phyloP scores from a whole-genome alignment of 1,140 invertebrate genomes.

The Psilanteris sp. region DNA sequence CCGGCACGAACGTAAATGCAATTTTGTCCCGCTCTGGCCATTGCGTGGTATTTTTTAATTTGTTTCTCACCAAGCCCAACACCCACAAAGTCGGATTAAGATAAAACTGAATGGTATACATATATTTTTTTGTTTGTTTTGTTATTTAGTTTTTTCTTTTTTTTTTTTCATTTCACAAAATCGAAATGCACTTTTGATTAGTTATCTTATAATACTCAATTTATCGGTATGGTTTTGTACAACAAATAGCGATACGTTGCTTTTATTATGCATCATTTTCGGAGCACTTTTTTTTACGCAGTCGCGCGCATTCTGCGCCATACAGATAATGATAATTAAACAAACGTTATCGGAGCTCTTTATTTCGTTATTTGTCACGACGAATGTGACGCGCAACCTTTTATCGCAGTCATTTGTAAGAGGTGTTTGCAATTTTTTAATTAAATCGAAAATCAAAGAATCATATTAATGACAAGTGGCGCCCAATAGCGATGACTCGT shows the following conservation, averaged over 20 bases:
- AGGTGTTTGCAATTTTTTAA: conserved; percentile 69
- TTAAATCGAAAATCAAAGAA: conserved; percentile 77
- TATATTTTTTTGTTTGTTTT: too few relatives aligned
- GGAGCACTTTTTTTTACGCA: too few relatives aligned
- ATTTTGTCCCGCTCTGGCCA: conserved; percentile 47
- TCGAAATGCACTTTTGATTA: too few relatives aligned
- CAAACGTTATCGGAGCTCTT: background rate
- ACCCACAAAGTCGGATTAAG: conserved; percentile 33
- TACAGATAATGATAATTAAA: too few relatives aligned
- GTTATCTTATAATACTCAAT: too few relatives aligned
- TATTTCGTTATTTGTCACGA: conserved; percentile 12
- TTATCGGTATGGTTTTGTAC: too few relatives aligned
- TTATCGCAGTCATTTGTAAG: conserved; percentile 55
- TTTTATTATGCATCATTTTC: too few relatives aligned
- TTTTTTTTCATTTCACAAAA: too few relatives aligned
- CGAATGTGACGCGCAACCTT: background rate
- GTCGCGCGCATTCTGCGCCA: too few relatives aligned
- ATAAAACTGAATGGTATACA: conserved; percentile 23
- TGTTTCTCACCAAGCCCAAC: conserved; percentile 22
- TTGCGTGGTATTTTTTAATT: conserved; percentile 49
- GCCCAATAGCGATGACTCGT: conserved; percentile 77
- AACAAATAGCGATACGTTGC: too few relatives aligned
- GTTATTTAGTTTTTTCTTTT: too few relatives aligned
- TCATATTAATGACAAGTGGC: conserved; percentile 79
- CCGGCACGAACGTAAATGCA: conserved; percentile 44